Percentiles rank a stretch among this genome's conserved stretches.
Evolutionary conservation across 2,888 invertebrate species (phyloP).

Genomic region (Julus scandinavius): DNA sequence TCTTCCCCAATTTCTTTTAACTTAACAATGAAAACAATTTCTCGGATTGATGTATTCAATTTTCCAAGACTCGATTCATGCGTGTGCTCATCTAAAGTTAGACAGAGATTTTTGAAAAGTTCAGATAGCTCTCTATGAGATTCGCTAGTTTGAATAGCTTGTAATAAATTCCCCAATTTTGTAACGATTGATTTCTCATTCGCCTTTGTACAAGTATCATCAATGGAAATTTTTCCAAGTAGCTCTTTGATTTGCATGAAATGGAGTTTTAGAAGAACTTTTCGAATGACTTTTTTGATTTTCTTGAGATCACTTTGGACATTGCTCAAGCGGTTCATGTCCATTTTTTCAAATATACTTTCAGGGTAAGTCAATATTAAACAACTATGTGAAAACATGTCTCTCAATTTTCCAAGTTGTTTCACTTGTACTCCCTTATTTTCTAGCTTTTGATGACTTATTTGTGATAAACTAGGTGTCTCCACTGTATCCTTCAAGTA

Average conservation of each 20-base stretch:
- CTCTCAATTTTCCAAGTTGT: neutral
- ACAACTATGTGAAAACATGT: neutral
- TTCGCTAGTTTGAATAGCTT: too few species aligned
- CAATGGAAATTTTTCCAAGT: neutral
- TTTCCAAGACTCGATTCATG: too few species aligned
- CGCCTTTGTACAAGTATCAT: neutral
- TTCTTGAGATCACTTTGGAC: neutral
- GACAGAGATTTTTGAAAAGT: too few species aligned
- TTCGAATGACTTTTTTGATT: neutral
- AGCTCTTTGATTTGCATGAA: neutral
- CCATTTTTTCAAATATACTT: neutral
- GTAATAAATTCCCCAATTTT: too few species aligned
- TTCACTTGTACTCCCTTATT: too few species aligned
- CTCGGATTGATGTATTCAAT: too few species aligned
- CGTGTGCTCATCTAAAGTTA: too few species aligned
- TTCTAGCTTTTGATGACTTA: too few species aligned
- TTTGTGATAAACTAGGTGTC: neutral
- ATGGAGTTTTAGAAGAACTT: neutral
- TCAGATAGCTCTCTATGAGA: too few species aligned
- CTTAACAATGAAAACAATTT: too few species aligned
- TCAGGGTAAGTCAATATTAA: neutral
- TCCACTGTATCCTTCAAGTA: constrained; percentile 16
- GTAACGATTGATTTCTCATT: too few species aligned
- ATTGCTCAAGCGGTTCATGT: neutral
- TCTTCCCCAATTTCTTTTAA: too few species aligned